Evolutionary conservation across 2,888 invertebrate species (phyloP).

Genomic region (Nudaria mundana): DNA sequence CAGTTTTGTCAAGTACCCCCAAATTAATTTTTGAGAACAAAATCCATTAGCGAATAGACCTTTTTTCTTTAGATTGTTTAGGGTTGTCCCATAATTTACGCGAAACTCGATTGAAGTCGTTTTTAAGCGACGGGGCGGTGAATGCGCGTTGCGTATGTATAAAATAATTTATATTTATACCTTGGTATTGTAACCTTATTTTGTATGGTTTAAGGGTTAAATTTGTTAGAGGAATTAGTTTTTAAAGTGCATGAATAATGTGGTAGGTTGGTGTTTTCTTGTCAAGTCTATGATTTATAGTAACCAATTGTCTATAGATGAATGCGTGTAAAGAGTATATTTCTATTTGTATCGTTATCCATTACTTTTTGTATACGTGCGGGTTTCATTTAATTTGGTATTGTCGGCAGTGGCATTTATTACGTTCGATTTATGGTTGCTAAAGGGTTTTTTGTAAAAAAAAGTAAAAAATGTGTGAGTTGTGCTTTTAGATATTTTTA

Average conservation of each 20-base stretch:
- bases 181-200: conserved; percentile 10
- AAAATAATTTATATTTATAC: conserved; percentile 3
- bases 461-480: conserved; percentile 24
- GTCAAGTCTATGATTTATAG: conserved; percentile 77
- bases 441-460: conserved; percentile 41
- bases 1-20: conserved; percentile 74
- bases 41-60: conserved; percentile 76
- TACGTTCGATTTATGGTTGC: conserved; percentile 56
- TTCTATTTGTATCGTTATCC: conserved; percentile 64
- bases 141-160: conserved; percentile 44
- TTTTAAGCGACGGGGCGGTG: conserved; percentile 75
- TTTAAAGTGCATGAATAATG: conserved; percentile 17
- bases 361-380: conserved; percentile 62
- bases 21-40: conserved; percentile 80
- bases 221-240: conserved; percentile 19
- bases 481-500: conserved; percentile 36
- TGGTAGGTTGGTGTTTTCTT: conserved; percentile 64
- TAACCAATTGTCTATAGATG: conserved; percentile 72
- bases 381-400: conserved; percentile 73
- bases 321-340: conserved; percentile 75
- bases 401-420: conserved; percentile 68
- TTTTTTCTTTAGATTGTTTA: conserved; percentile 72
- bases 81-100: conserved; percentile 78
- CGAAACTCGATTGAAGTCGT: conserved; percentile 70
- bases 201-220: conserved; percentile 22